Conservation (phyloP, 1,140 invertebrate species). For the Dendrolimus punctatus region DNA sequence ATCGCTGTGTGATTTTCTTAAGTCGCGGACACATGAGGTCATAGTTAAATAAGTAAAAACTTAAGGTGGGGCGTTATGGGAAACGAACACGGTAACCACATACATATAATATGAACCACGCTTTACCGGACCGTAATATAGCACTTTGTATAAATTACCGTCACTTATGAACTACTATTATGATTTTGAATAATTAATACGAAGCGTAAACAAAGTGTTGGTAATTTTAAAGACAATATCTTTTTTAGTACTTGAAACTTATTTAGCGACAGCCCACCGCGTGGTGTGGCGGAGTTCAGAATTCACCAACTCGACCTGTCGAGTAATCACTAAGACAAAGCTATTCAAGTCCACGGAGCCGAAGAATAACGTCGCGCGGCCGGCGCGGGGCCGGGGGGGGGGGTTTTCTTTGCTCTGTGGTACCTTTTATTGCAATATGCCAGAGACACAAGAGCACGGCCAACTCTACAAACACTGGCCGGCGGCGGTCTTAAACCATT, state of each 20-base stretch:
- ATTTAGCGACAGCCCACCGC: too few relatives aligned
- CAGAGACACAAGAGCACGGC: too few relatives aligned
- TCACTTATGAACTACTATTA: slow-evolving; percentile 15
- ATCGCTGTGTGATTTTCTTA: slow-evolving; percentile 68
- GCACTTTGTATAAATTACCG: slow-evolving; percentile 46
- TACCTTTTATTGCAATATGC: too few relatives aligned
- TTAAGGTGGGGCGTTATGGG: slow-evolving; percentile 71
- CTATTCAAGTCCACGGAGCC: too few relatives aligned
- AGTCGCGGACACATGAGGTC: slow-evolving; percentile 69
- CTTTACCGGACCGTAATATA: slow-evolving; percentile 57
- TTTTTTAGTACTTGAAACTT: not conserved
- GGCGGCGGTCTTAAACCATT: too few relatives aligned
- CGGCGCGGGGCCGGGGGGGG: too few relatives aligned
- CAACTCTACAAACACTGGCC: too few relatives aligned
- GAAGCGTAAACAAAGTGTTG: not conserved
- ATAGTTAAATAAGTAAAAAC: slow-evolving; percentile 71
- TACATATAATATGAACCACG: slow-evolving; percentile 47
- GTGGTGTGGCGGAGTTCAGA: too few relatives aligned
- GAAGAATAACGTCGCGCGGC: too few relatives aligned
- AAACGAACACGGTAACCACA: slow-evolving; percentile 69
- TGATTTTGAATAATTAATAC: not conserved
- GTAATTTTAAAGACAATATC: slow-evolving; percentile 1
- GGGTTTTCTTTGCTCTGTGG: too few relatives aligned
- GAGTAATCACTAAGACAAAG: too few relatives aligned
- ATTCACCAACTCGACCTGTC: too few relatives aligned